Evolutionary conservation across 1,140 invertebrate genomes (phyloP).

Genomic region (Mamestra configurata): DNA sequence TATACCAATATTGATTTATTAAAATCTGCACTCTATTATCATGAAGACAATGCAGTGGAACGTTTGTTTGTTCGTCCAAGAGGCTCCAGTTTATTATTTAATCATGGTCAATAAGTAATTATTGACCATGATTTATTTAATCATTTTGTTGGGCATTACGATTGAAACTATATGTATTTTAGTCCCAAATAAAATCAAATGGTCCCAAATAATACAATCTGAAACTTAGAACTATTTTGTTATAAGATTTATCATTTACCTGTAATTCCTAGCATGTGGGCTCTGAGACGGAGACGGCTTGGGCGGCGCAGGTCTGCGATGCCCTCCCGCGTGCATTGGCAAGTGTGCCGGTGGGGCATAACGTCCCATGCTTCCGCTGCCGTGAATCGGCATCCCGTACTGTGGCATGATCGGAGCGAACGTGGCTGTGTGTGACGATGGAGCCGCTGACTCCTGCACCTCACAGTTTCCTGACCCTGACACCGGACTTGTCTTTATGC

Average conservation of each 20-base stretch:
- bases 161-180: no score
- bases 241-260: slow-evolving; percentile 61
- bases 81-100: neutral
- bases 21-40: neutral
- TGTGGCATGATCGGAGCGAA: slow-evolving; percentile 87
- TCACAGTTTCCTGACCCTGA: slow-evolving; percentile 79
- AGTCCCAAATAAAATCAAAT: no score
- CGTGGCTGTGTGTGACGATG: slow-evolving; percentile 79
- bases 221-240: no score
- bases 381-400: slow-evolving; percentile 85
- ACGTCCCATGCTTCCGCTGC: slow-evolving; percentile 86
- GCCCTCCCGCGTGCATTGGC: slow-evolving; percentile 85
- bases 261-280: slow-evolving; percentile 88
- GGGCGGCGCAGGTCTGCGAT: slow-evolving; percentile 87
- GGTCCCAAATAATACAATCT: no score
- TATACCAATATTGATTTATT: neutral
- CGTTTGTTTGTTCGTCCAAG: neutral
- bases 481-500: slow-evolving; percentile 84
- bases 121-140: no score
- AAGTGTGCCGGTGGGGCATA: slow-evolving; percentile 89
- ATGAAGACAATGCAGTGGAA: neutral
- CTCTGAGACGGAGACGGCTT: slow-evolving; percentile 89
- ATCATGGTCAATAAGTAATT: no score
- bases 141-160: no score
- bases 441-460: slow-evolving; percentile 70